Evolutionary conservation across 23 tunicate species (phyloP), one percentile per base, ranked within the genome.

Genomic region (Phallusia fumigata): DNA sequence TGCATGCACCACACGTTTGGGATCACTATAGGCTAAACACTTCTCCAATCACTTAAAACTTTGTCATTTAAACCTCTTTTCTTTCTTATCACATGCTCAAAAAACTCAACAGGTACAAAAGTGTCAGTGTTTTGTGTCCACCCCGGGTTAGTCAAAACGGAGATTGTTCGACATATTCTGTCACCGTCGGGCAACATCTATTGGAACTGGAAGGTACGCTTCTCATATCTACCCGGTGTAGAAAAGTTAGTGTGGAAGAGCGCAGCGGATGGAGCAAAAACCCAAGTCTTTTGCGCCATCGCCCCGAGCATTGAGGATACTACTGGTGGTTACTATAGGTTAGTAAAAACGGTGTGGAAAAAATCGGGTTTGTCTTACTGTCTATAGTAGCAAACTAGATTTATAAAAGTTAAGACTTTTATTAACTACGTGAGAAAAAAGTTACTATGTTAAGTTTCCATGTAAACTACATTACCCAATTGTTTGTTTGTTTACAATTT

Each of bases 121-220:
- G 77, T 74, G 3, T 32, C 77, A 19, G 77, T 15, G 44, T 32
- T 32, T 74, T 18, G 15, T 34, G 34, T 74, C 3, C 77, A 74
- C 19, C 77, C 77, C 6, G 77, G 77, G 3, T 74, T 21, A 6
- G 77, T 74, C 33, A 33, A 74, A 74, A 74, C 77, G 12, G 35
- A 74, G 5, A 74, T 74, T 3, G 30, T 34, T 28, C 36, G 77
- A 3, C 77, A 74, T 30, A 74, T 74, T 31, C 22, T 32, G 0
- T 33, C 45, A 21, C 36, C 77, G 3, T 24, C 31, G 30, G 77
- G 77, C 34, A 74, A 74, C 40, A 18, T 11, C 1, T 30, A 1
- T 30, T 74, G 77, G 77, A 74, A 74, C 26, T 74, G 77, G 26
- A 32, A 30, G 22, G n/a, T 74, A 1, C 35, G 44, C 5, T 31